Evolutionary conservation across 2,113 vertebrate species (phyloP).

Genomic region (Vombatus ursinus): DNA sequence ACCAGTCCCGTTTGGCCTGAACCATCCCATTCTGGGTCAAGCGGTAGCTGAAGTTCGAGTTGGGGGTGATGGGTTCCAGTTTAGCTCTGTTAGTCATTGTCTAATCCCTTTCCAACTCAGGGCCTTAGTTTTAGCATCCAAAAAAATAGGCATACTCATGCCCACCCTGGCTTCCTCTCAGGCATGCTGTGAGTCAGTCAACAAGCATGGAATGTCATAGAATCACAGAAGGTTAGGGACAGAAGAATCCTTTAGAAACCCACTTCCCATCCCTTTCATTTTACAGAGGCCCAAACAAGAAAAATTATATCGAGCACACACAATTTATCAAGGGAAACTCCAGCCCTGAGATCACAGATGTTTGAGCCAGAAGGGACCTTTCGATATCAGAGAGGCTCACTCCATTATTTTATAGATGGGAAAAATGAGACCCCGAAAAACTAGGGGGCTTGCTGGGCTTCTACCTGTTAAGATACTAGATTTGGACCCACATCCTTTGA

Average conservation of each 20-base stretch:
- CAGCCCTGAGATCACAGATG: not conserved
- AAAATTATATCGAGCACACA: not conserved
- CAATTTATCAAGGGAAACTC: not conserved
- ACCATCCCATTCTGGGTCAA: not conserved
- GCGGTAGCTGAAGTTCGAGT: not conserved
- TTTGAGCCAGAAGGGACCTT: no score
- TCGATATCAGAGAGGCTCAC: rapidly evolving
- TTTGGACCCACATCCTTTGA: not conserved
- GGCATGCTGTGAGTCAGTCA: not conserved
- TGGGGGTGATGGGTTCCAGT: no score
- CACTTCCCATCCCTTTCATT: not conserved
- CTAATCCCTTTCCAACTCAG: not conserved
- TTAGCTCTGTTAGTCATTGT: not conserved
- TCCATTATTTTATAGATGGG: not conserved
- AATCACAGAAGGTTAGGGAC: not conserved
- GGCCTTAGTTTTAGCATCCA: not conserved
- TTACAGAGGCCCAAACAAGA: not conserved
- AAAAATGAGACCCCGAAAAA: not conserved
- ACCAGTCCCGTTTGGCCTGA: not conserved
- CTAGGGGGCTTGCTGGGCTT: not conserved
- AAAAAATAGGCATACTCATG: not conserved
- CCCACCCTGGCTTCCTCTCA: not conserved
- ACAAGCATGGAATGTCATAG: not conserved
- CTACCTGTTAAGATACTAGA: no score
- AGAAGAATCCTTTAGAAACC: not conserved